These are phyloP conservation scores for Pristionchus japonicus DNA, from an alignment of 2,888 invertebrate genomes.

Conservation along the genomic window DNA sequence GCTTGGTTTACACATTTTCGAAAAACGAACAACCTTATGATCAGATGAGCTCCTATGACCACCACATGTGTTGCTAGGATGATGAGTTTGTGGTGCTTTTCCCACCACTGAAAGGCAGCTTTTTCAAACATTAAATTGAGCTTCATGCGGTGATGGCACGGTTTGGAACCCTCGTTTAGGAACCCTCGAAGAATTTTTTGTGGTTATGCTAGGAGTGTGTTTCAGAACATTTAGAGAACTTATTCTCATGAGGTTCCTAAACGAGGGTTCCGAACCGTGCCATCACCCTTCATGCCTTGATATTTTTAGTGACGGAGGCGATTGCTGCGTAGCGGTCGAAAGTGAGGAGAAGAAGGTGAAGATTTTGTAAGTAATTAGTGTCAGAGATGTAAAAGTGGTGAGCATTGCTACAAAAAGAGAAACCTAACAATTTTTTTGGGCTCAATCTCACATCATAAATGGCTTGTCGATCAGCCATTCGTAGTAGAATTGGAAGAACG, in stretches of 20 bases:
- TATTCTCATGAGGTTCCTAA: too few species aligned
- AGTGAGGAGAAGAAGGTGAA: background rate
- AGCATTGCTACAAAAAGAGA: background rate
- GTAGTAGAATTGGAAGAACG: background rate
- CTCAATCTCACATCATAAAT: background rate
- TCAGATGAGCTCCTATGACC: background rate
- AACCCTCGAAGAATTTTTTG: too few species aligned
- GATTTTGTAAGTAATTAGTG: background rate
- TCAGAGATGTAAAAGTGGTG: background rate
- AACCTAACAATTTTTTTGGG: background rate
- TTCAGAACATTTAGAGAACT: too few species aligned
- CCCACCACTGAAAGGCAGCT: background rate
- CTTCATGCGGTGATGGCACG: too few species aligned
- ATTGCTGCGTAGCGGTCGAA: background rate
- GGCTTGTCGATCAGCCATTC: background rate
- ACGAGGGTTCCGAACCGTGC: too few species aligned
- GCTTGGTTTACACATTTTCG: too few species aligned
- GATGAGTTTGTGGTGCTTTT: background rate
- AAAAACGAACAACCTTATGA: background rate
- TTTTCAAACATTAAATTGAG: too few species aligned
- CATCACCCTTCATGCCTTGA: too few species aligned
- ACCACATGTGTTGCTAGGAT: background rate
- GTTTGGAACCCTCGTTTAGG: too few species aligned
- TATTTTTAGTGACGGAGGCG: background rate
- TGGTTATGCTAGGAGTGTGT: too few species aligned